phyloP scores from a whole-genome alignment of 2,797 vertebrate genomes.

The Philypnodon macrostomus region DNA sequence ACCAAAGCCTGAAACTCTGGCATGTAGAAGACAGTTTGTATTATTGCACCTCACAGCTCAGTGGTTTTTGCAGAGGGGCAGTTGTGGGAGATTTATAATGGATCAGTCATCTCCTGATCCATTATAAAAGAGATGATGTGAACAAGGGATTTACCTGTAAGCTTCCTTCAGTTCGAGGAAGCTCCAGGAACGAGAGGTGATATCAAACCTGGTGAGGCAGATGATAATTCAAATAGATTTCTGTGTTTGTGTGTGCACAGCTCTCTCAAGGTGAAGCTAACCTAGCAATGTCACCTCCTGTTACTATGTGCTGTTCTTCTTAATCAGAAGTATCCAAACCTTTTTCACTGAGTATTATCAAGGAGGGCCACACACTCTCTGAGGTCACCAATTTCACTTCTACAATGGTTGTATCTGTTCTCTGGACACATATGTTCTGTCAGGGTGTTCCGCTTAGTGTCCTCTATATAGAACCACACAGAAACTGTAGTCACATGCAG shows the following conservation, averaged over 20 bases:
- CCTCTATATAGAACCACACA: too few relatives aligned
- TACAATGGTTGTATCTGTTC: too few relatives aligned
- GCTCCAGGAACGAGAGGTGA: constrained; percentile 11
- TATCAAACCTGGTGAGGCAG: constrained; percentile 18
- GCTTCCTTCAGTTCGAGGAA: constrained; percentile 11
- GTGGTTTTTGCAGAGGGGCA: background rate
- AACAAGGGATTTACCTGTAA: constrained; percentile 14
- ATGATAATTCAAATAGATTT: constrained; percentile 24
- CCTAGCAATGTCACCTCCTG: constrained; percentile 25
- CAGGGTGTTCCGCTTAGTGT: too few relatives aligned
- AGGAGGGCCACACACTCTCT: too few relatives aligned
- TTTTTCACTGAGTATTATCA: too few relatives aligned
- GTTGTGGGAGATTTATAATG: background rate
- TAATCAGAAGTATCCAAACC: too few relatives aligned
- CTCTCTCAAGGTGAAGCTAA: constrained; percentile 23
- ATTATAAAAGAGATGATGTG: constrained; percentile 13
- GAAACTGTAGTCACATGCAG: too few relatives aligned
- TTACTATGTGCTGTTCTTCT: constrained; percentile 19
- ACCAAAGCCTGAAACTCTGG: background rate
- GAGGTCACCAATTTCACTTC: too few relatives aligned
- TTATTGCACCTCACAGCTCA: background rate
- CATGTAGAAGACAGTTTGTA: background rate
- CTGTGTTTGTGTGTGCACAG: constrained; percentile 6
- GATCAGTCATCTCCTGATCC: constrained; percentile 17
- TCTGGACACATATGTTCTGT: too few relatives aligned